Base-by-base conservation (phyloP, 1,140 invertebrate genomes). In the Aethina tumida region DNA sequence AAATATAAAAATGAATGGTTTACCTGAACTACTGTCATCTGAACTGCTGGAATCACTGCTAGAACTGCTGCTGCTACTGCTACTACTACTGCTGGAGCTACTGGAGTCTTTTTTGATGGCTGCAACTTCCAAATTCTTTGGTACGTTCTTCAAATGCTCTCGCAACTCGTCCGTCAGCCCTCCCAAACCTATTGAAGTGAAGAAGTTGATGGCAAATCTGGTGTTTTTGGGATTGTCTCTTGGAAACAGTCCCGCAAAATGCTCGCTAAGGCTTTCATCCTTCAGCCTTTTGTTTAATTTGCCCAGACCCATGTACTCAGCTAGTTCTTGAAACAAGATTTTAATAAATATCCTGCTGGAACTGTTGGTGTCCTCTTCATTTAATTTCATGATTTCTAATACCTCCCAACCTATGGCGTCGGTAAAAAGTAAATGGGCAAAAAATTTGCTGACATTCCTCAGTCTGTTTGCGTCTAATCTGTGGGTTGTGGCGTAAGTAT, bases 151-250 rank as follows among this genome's bases (percentile, higher is more conserved):
- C 21, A 96, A 66, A 69, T 94, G 89, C 55, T 93, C 88, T 37
- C 92, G 65, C 9, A 97, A 64, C 54, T 92, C 90, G 70, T 95
- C 89, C 0, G 96, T 99, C 0, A 99, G 64, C 1, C 93, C 94
- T 37, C 95, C 96, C 12, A 99, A 69, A 50, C 95, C 96, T 62
- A 98, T 98, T 1, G 93, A 92, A 0, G 96, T 99, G 59, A 99
- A 99, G 64, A 98, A 99, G 58, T 99, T 99, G 28, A 99, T 99
- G 0, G 96, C 87, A 69, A 99, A 99, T 55, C 95, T 69, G 0
- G 94, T 97, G 62, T 99, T 94, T 56, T 87, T 81, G 0, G 95
- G 94, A 68, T 97, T 86, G 62, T 98, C 92, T 41, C 88, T 71
- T 1, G 96, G 96, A 65, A 99, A 93, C 7, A 99, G 59, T 0